Conservation (phyloP, 2,113 vertebrate species). For the Anhinga anhinga region DNA sequence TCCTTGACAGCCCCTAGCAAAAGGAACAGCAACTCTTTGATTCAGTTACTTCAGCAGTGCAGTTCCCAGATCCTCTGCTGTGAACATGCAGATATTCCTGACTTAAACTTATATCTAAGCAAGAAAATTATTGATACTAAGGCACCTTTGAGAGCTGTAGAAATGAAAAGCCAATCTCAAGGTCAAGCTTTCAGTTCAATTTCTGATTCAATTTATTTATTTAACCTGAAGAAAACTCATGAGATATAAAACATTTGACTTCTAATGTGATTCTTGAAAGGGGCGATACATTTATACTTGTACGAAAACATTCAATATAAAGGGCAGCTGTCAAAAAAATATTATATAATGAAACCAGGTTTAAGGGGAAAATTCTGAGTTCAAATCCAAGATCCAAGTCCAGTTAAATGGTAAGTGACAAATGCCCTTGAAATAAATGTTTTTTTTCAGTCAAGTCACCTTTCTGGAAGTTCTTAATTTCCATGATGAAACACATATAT, state of each 20-base stretch:
- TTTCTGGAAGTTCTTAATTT: background rate
- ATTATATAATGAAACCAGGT: background rate
- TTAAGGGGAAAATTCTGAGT: background rate
- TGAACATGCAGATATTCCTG: background rate
- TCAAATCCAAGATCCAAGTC: background rate
- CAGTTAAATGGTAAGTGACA: background rate
- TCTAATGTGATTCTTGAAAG: background rate
- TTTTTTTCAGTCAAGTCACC: background rate
- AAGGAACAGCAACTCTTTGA: background rate
- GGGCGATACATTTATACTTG: background rate
- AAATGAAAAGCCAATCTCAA: background rate
- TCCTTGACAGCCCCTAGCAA: background rate
- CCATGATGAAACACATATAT: background rate
- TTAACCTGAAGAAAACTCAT: background rate
- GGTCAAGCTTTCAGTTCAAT: background rate
- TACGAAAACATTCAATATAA: background rate
- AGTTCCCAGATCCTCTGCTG: background rate
- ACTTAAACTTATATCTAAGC: background rate
- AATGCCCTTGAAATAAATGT: background rate
- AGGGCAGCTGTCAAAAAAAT: background rate
- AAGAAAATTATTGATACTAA: background rate
- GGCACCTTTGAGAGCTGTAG: background rate
- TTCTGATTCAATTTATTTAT: background rate
- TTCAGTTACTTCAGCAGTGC: background rate
- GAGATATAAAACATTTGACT: background rate